Evolutionary conservation across 2,888 invertebrate genomes (phyloP).

Genomic region (Labia minor): DNA sequence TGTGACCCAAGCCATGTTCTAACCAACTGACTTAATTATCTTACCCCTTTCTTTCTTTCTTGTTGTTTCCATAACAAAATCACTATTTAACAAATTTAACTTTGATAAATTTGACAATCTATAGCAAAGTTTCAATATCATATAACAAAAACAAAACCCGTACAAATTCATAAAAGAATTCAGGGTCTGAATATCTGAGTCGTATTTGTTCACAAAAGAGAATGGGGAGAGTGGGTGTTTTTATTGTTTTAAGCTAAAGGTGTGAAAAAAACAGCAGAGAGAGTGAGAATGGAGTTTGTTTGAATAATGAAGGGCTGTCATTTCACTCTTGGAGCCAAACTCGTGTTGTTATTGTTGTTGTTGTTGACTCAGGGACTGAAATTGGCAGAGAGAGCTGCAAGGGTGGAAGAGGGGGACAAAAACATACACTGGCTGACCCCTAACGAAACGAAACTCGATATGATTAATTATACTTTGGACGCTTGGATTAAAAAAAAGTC

Average conservation of each 20-base stretch:
- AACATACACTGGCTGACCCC: conserved; percentile 1
- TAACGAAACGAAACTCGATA: conserved; percentile 13
- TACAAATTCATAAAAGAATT: no score
- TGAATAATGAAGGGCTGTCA: conserved; percentile 13
- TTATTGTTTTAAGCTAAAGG: neutral
- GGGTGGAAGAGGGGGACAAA: neutral
- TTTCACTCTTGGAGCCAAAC: conserved; percentile 13
- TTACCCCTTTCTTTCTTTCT: no score
- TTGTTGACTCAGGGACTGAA: neutral
- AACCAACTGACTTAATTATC: no score
- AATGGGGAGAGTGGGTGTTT: no score
- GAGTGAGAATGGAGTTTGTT: neutral
- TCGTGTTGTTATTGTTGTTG: conserved; percentile 7
- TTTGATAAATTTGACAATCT: no score
- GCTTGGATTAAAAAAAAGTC: neutral
- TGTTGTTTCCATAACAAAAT: no score
- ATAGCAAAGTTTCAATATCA: no score
- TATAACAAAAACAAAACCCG: no score
- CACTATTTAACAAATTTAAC: no score
- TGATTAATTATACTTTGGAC: conserved; percentile 7
- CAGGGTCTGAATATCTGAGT: no score
- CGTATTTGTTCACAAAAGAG: no score
- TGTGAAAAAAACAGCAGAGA: neutral
- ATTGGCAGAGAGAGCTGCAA: neutral
- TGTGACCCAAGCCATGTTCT: no score